Percentiles rank a stretch among this genome's conserved stretches.
These are phyloP conservation scores for Proterorhinus semilunaris DNA, from an alignment of 2,113 vertebrate genomes.

Conservation along the genomic window DNA sequence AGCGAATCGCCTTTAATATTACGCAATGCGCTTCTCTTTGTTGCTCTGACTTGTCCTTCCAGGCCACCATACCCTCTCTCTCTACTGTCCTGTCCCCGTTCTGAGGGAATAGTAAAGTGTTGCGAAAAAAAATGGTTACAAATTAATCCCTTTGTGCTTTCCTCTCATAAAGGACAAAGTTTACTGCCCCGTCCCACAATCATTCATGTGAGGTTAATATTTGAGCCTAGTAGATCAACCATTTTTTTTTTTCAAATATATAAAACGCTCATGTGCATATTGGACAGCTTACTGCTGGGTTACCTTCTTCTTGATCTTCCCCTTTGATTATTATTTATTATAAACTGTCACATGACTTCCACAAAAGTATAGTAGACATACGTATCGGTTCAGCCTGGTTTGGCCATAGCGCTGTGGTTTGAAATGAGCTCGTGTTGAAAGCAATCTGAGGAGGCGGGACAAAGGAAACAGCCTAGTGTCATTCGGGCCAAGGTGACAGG, in stretches of 20 bases:
- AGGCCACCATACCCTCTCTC: not conserved
- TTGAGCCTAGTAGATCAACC: slow-evolving; percentile 58
- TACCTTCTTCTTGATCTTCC: too few species aligned
- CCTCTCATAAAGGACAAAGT: slow-evolving; percentile 61
- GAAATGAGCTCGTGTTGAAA: slow-evolving; percentile 44
- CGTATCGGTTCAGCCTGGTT: not conserved
- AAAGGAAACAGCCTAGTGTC: slow-evolving; percentile 35
- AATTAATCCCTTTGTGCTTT: slow-evolving; percentile 61
- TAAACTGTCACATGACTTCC: not conserved
- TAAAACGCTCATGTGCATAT: not conserved
- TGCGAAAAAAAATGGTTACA: slow-evolving; percentile 67
- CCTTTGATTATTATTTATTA: too few species aligned
- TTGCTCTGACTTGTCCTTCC: not conserved
- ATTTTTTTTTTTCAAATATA: slow-evolving; percentile 4
- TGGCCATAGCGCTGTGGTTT: not conserved
- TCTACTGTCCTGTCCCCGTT: not conserved
- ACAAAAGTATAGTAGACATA: not conserved
- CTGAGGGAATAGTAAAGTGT: slow-evolving; percentile 26
- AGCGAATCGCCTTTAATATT: too few species aligned
- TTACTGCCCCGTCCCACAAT: slow-evolving; percentile 56
- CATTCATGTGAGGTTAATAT: slow-evolving; percentile 72
- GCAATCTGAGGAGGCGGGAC: slow-evolving; percentile 14
- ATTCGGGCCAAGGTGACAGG: slow-evolving; percentile 50
- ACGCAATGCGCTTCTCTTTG: too few species aligned
- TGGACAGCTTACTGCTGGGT: not conserved